Evolutionary conservation across 35 echinoderm and acorn worm genomes (phyloP).

Genomic region (Ptychodera flava): DNA sequence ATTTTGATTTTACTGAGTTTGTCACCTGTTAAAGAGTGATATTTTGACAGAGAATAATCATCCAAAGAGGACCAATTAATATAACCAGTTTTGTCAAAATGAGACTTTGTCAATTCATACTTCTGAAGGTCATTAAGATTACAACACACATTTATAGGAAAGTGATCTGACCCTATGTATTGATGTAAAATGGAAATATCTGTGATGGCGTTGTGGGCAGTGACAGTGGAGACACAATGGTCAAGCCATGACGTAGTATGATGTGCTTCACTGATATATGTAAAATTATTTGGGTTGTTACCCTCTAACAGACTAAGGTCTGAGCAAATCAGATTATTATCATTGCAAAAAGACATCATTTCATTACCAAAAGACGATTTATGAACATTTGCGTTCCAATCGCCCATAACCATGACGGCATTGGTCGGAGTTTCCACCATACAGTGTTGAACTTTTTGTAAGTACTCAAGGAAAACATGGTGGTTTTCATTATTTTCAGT

Average conservation of each 20-base stretch:
- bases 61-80: no score
- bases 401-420: not conserved
- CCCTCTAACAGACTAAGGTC: not conserved
- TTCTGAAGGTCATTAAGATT: not conserved
- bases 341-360: not conserved
- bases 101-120: no score
- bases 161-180: not conserved
- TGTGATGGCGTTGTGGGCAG: not conserved
- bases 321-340: not conserved
- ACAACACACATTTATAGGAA: not conserved
- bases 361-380: not conserved
- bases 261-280: not conserved
- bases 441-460: not conserved
- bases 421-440: not conserved
- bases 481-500: not conserved
- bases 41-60: no score
- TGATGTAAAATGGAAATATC: no score
- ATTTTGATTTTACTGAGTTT: no score
- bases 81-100: no score
- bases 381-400: not conserved
- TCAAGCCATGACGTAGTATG: not conserved
- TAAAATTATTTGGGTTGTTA: not conserved
- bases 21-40: no score
- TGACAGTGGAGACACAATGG: not conserved
- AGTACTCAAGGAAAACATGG: not conserved